These are phyloP conservation scores for Xylophagus ater DNA, from an alignment of 2,888 invertebrate species.

Conservation along the genomic window DNA sequence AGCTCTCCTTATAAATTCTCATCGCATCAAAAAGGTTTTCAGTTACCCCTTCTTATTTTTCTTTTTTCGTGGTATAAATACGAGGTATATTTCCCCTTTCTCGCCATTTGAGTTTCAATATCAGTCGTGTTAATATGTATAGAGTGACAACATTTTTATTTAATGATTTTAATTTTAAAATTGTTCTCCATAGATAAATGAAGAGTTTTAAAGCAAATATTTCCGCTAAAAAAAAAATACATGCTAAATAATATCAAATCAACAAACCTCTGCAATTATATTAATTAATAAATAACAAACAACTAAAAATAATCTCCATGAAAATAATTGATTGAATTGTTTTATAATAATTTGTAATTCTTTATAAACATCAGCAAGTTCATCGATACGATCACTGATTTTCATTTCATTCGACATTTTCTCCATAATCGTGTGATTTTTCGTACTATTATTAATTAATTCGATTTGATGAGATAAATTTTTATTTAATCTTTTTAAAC, in stretches of 20 bases:
- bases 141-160: too few species aligned
- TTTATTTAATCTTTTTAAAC: slow-evolving; percentile 4
- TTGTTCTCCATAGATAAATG: too few species aligned
- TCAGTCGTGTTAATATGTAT: too few species aligned
- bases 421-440: not conserved
- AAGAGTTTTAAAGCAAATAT: too few species aligned
- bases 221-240: too few species aligned
- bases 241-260: not conserved
- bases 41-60: too few species aligned
- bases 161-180: too few species aligned
- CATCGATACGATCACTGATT: slow-evolving; percentile 5
- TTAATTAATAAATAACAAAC: slow-evolving; percentile 14
- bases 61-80: too few species aligned
- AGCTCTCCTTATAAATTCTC: too few species aligned
- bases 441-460: not conserved
- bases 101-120: too few species aligned
- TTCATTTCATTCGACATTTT: not conserved
- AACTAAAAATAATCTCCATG: slow-evolving; percentile 11
- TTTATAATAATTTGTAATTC: not conserved
- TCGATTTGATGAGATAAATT: slow-evolving; percentile 1
- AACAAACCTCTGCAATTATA: slow-evolving; percentile 12
- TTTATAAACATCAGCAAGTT: not conserved
- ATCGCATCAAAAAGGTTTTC: too few species aligned
- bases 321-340: slow-evolving; percentile 6
- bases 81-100: too few species aligned